Percentiles rank a stretch among this genome's conserved stretches.
Evolutionary conservation across 37 sponge, comb jelly and placozoan genomes (phyloP).

Genomic region (Haliclona indistincta): DNA sequence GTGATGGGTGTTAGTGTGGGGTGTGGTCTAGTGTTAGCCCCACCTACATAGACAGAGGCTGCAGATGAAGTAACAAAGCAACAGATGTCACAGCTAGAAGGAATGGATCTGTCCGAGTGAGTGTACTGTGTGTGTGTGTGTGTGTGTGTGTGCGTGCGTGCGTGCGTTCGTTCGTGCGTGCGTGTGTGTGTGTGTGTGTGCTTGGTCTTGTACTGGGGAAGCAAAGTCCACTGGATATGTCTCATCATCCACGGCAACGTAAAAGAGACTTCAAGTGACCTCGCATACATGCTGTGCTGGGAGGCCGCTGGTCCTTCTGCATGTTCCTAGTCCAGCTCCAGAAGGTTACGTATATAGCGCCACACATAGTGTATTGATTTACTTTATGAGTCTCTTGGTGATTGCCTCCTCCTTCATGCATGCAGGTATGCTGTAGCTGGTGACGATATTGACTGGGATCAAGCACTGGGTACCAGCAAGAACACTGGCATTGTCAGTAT

Average conservation of each 20-base stretch:
- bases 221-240: too few relatives aligned
- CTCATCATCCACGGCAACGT: too few relatives aligned
- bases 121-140: too few relatives aligned
- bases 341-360: not conserved
- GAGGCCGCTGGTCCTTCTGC: not conserved
- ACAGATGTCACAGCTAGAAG: constrained; percentile 21
- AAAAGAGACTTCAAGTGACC: too few relatives aligned
- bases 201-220: too few relatives aligned
- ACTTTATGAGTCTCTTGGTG: not conserved
- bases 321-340: too few relatives aligned
- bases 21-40: too few relatives aligned
- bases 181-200: too few relatives aligned
- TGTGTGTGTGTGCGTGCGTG: too few relatives aligned
- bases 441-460: constrained; percentile 64
- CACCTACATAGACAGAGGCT: constrained; percentile 39
- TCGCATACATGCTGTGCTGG: not conserved
- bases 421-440: constrained; percentile 67
- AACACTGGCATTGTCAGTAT: constrained; percentile 52
- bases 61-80: too few relatives aligned
- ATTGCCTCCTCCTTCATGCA: not conserved
- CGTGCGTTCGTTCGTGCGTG: too few relatives aligned
- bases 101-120: too few relatives aligned
- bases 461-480: constrained; percentile 30
- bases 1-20: constrained; percentile 43
- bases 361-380: not conserved